phyloP scores from a whole-genome alignment of 1,140 invertebrate genomes.

The Brachionus plicatilis region DNA sequence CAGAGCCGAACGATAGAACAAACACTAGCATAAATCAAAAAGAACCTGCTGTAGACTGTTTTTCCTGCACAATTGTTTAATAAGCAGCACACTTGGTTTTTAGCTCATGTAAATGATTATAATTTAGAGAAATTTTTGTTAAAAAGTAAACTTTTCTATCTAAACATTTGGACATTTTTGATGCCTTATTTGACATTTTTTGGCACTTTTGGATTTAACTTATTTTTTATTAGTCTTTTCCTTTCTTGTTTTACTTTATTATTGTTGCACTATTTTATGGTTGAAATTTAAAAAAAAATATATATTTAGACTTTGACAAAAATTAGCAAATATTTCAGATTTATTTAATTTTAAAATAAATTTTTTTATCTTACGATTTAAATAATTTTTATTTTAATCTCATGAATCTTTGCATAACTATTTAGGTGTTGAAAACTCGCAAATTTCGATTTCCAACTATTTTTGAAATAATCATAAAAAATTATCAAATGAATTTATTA shows the following conservation, averaged over 20 bases:
- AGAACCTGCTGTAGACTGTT: conserved; percentile 7
- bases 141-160: background rate
- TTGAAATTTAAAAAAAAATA: background rate
- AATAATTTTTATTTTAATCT: background rate
- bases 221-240: background rate
- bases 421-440: too few species aligned
- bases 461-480: too few species aligned
- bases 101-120: conserved; percentile 1
- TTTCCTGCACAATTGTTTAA: conserved; percentile 25
- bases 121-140: conserved; percentile 2
- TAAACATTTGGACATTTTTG: background rate
- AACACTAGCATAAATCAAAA: background rate
- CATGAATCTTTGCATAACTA: background rate
- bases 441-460: too few species aligned
- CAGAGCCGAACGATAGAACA: background rate
- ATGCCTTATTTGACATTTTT: background rate
- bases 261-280: background rate
- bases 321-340: background rate
- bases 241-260: background rate
- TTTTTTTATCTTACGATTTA: background rate
- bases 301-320: background rate
- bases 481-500: too few species aligned
- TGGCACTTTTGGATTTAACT: background rate
- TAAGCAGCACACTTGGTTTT: background rate
- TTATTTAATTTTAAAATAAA: background rate